Conservation (phyloP, 2,888 invertebrate genomes). For the Rhagophthalmus giganteus region DNA sequence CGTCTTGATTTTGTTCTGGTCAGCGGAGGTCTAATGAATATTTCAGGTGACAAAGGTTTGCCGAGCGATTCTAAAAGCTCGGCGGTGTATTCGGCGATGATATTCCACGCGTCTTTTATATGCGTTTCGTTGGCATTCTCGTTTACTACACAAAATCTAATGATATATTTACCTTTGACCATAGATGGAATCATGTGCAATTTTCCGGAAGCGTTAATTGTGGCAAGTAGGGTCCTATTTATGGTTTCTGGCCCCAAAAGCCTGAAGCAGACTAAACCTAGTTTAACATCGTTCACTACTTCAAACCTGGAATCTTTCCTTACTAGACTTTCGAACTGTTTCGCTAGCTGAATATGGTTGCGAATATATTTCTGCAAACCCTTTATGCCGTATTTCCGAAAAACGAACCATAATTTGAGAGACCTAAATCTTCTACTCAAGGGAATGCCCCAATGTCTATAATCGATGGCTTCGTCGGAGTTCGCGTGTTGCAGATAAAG, state of each 20-base stretch:
- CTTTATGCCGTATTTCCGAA: constrained; percentile 76
- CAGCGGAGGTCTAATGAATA: constrained; percentile 55
- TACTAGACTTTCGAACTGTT: constrained; percentile 72
- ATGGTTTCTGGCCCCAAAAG: constrained; percentile 69
- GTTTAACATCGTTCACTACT: constrained; percentile 72
- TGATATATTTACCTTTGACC: constrained; percentile 72
- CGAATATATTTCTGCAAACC: constrained; percentile 84
- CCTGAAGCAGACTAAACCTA: constrained; percentile 80
- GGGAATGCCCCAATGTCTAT: constrained; percentile 86
- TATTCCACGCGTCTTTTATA: constrained; percentile 68
- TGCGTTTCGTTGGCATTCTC: constrained; percentile 77
- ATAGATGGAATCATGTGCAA: constrained; percentile 86
- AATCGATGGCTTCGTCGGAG: constrained; percentile 69
- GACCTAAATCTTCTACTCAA: constrained; percentile 82
- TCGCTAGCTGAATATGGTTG: constrained; percentile 77
- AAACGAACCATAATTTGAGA: constrained; percentile 87
- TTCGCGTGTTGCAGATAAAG: constrained; percentile 83
- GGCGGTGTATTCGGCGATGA: constrained; percentile 64
- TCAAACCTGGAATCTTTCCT: constrained; percentile 72
- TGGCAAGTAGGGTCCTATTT: constrained; percentile 75
- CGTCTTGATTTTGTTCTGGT: constrained; percentile 60
- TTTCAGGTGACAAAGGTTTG: constrained; percentile 52
- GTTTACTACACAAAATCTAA: constrained; percentile 77
- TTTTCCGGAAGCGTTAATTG: constrained; percentile 80
- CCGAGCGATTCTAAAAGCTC: constrained; percentile 58